Conservation (phyloP, 2,888 invertebrate genomes). For the Hedychridium roseum region DNA sequence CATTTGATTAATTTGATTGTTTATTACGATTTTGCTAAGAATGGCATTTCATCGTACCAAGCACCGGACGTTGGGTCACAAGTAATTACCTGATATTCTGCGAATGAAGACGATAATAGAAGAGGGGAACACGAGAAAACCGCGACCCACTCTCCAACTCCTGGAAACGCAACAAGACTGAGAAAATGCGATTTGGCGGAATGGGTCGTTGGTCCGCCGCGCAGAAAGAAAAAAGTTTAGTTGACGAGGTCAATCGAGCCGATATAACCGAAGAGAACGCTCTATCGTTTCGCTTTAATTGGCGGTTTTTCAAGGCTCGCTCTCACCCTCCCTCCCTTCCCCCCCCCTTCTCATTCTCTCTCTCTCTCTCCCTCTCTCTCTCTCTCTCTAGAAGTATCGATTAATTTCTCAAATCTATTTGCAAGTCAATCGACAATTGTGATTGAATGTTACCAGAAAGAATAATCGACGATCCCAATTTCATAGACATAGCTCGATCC, state of each 20-base stretch:
- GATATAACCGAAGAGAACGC: not conserved
- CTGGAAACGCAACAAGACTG: constrained; percentile 52
- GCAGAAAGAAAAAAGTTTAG: not conserved
- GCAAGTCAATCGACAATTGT: too few relatives aligned
- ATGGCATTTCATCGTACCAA: not conserved
- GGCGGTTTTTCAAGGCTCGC: too few relatives aligned
- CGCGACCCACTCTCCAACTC: constrained; percentile 29
- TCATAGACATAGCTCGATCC: too few relatives aligned
- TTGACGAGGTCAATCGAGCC: not conserved
- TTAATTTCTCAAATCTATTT: too few relatives aligned
- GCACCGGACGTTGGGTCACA: not conserved
- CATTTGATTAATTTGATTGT: not conserved
- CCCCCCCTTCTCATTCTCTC: too few relatives aligned
- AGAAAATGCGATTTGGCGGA: constrained; percentile 35
- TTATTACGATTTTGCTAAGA: constrained; percentile 13
- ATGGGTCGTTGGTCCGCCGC: constrained; percentile 21
- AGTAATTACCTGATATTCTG: not conserved
- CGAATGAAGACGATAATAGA: constrained; percentile 3
- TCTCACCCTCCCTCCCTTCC: too few relatives aligned
- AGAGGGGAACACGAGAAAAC: constrained; percentile 16
- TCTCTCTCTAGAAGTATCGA: too few relatives aligned
- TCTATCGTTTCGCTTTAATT: constrained; percentile 24
- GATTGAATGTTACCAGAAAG: too few relatives aligned
- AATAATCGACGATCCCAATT: too few relatives aligned
- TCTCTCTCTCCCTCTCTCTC: too few relatives aligned